A percentile compares a stretch with the other conserved stretches of the same genome.
phyloP scores from a whole-genome alignment of 2,113 vertebrate species.

The Ploceus nigricollis region DNA sequence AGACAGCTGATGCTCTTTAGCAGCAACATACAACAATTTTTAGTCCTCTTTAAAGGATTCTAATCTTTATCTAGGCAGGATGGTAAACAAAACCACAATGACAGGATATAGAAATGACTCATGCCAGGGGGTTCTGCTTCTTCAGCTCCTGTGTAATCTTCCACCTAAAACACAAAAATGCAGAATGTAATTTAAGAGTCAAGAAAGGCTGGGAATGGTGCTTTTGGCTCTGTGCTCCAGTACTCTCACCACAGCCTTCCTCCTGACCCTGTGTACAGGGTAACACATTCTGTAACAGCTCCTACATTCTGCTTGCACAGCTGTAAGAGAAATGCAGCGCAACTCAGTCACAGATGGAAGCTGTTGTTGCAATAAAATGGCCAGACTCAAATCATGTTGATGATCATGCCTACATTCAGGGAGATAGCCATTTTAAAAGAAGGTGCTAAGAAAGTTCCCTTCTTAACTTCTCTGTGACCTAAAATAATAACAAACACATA shows the following conservation, averaged over 20 bases:
- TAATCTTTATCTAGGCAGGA: neutral
- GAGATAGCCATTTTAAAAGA: neutral
- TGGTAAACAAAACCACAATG: neutral
- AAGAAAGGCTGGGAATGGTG: neutral
- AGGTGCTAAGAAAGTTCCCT: neutral
- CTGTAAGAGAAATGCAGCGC: neutral
- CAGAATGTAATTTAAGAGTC: neutral
- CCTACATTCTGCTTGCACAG: neutral
- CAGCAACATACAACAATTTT: neutral
- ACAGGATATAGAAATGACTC: constrained; percentile 23
- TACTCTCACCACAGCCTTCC: neutral
- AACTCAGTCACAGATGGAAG: neutral
- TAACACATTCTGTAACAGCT: neutral
- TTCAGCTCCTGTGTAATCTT: neutral
- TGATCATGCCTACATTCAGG: neutral
- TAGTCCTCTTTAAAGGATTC: neutral
- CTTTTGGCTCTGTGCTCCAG: neutral
- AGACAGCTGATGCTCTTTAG: neutral
- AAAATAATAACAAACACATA: neutral
- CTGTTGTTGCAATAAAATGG: neutral
- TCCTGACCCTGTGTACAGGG: accelerated
- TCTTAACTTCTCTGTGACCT: neutral
- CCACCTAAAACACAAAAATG: neutral
- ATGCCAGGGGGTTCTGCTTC: neutral
- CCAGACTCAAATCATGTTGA: neutral